Base-by-base conservation (phyloP, 2,888 invertebrate genomes). In the Frankliniella fusca region DNA sequence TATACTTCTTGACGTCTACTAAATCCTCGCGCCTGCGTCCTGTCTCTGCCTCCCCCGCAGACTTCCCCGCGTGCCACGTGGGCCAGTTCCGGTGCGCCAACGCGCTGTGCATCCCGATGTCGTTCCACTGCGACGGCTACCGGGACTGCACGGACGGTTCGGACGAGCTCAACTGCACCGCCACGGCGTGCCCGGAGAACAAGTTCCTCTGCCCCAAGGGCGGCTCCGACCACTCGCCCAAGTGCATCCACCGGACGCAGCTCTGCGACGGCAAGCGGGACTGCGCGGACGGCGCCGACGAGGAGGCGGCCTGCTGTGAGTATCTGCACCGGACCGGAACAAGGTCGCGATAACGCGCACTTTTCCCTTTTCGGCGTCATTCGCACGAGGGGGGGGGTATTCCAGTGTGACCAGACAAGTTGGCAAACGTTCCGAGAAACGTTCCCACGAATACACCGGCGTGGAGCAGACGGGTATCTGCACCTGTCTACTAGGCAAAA, bases 41-140 rank as follows among this genome's bases (percentile, higher is more conserved):
- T 65, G 83, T 86, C 38, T 38, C 38, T 38, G 2, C 5, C 38
- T 65, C 27, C 3, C 23, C 84, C 82, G n/a, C 89, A 96, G 96
- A 93, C 89, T 97, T 97, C 87, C 95, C 95, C 0, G 92, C 94
- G 0, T 97, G 97, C 88, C 94, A 95, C 87, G 93, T 93, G 85
- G 95, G 95, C 2, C 97, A 98, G 89, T 98, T 97, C 89, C 92
- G 97, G 65, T 98, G 98, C 89, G 93, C 94, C 85, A 97, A 97
- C 89, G 94, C 95, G 0, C 91, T 97, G 18, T 99, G 99, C 89
- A 97, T 99, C 86, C 98, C 97, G 0, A 91, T 92, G 81, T 92
- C 93, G 81, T 96, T 94, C 89, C 94, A 93, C 87, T 96, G 96
- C 89, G 94, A 94, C 87, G 95, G 95, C 48, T 94, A 94, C 89